These are phyloP conservation scores for Trachelus troglodyta DNA, from an alignment of 2,888 invertebrate species.

Conservation along the genomic window DNA sequence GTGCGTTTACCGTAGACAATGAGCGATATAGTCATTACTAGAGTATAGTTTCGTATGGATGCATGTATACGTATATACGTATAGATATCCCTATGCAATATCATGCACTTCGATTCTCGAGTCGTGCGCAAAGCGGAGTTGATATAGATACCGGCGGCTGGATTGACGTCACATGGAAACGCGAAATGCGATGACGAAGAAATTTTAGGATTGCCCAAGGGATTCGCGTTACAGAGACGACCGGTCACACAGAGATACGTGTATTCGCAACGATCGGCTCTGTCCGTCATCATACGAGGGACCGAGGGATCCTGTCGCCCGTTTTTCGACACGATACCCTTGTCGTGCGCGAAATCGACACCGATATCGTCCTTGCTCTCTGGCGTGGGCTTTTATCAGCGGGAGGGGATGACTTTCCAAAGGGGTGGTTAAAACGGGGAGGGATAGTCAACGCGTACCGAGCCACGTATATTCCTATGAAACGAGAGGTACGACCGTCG, in stretches of 20 bases:
- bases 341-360: constrained; percentile 45
- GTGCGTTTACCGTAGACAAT: background rate
- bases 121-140: background rate
- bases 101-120: background rate
- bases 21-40: background rate
- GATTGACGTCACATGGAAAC: background rate
- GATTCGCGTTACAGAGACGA: background rate
- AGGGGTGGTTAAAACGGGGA: constrained; percentile 42
- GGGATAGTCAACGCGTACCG: background rate
- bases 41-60: background rate
- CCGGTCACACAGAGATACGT: background rate
- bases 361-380: background rate
- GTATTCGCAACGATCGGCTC: background rate
- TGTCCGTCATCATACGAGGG: background rate
- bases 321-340: constrained; percentile 60
- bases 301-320: background rate
- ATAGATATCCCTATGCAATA: background rate
- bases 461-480: background rate
- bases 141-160: background rate
- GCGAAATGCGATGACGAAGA: background rate
- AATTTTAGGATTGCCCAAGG: background rate
- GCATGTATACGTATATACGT: background rate
- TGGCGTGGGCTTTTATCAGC: background rate
- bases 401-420: constrained; percentile 1
- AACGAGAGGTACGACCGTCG: background rate